Conservation (phyloP, 2,797 vertebrate species). For the Xenentodon cancila region DNA sequence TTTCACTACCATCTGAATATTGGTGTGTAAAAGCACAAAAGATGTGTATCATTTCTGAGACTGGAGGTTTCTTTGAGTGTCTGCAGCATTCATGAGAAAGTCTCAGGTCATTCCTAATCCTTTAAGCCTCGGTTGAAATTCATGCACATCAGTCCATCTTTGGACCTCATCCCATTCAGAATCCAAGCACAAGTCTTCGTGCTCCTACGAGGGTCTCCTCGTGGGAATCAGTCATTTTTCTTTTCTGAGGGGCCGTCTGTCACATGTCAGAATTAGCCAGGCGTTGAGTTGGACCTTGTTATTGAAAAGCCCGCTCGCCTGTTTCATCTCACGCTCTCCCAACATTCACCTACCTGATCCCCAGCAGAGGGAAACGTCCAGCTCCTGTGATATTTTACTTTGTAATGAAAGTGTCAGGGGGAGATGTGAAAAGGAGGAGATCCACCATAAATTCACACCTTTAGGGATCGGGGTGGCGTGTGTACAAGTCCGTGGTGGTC, state of each 20-base stretch:
- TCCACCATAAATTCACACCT: slow-evolving; percentile 61
- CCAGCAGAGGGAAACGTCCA: slow-evolving; percentile 45
- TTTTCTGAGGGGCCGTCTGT: slow-evolving; percentile 40
- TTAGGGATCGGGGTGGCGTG: slow-evolving; percentile 39
- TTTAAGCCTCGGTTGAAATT: slow-evolving; percentile 57
- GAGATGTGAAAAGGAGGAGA: slow-evolving; percentile 46
- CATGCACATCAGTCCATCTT: slow-evolving; percentile 32
- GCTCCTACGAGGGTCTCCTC: neutral
- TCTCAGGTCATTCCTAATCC: slow-evolving; percentile 34
- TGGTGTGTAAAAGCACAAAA: neutral
- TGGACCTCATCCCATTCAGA: slow-evolving; percentile 28
- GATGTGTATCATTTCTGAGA: neutral
- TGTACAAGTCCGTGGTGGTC: slow-evolving; percentile 30
- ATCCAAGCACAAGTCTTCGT: neutral
- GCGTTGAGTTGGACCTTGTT: slow-evolving; percentile 51
- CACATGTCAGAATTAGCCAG: slow-evolving; percentile 59
- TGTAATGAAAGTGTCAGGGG: slow-evolving; percentile 71
- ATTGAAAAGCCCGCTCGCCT: slow-evolving; percentile 47
- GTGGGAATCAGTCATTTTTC: slow-evolving; percentile 24
- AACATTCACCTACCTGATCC: slow-evolving; percentile 35
- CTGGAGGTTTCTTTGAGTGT: slow-evolving; percentile 2
- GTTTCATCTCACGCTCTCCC: slow-evolving; percentile 21
- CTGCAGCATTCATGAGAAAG: slow-evolving; percentile 5
- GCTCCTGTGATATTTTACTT: slow-evolving; percentile 75
- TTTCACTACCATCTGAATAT: neutral